Conservation (phyloP, 2,888 invertebrate species). For the Epiblema foenella region DNA sequence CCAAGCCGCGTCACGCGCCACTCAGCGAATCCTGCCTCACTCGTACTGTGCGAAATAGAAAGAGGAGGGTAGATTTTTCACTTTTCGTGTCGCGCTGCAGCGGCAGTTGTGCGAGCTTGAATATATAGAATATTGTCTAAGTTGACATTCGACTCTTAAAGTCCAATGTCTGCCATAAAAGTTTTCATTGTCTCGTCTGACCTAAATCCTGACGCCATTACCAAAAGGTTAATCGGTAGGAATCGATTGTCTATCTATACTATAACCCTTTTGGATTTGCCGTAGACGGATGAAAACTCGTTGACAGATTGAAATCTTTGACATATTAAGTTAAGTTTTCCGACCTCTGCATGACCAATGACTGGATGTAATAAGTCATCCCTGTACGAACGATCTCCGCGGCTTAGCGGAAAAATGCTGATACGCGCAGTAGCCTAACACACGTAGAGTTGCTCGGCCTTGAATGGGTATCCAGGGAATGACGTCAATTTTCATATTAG, state of each 20-base stretch:
- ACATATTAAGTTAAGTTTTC: background rate
- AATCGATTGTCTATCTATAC: no score
- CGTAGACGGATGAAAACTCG: background rate
- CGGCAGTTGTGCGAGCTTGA: no score
- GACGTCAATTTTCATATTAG: background rate
- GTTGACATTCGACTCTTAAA: background rate
- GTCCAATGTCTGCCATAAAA: conserved; percentile 3
- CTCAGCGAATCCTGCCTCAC: no score
- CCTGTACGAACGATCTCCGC: no score
- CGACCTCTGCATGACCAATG: background rate
- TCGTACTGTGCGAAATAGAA: no score
- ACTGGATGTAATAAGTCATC: no score
- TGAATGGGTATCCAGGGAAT: background rate
- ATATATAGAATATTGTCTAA: background rate
- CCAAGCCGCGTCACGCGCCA: no score
- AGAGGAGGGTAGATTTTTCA: no score
- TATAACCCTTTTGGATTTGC: background rate
- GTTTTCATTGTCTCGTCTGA: conserved; percentile 2
- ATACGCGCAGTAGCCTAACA: no score
- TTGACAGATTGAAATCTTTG: background rate
- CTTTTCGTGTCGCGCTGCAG: no score
- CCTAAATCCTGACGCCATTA: conserved; percentile 12
- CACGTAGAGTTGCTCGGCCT: no score
- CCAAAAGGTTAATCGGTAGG: background rate
- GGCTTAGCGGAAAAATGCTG: no score